Conservation (phyloP, 2,797 vertebrate species). For the Lemur catta region DNA sequence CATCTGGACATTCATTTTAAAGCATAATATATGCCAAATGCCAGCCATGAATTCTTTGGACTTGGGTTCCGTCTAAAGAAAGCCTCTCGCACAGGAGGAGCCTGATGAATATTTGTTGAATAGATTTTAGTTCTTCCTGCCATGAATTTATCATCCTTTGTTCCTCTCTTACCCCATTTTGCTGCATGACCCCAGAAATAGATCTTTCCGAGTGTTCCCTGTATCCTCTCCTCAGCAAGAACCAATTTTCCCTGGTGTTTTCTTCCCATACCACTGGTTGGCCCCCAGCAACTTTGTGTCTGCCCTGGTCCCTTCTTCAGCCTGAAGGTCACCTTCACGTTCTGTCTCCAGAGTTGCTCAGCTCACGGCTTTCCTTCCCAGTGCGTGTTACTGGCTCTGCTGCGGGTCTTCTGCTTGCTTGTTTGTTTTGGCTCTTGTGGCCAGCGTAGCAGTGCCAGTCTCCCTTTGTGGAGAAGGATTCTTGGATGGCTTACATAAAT, state of each 20-base stretch:
- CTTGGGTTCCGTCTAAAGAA: background rate
- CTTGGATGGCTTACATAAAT: conserved; percentile 18
- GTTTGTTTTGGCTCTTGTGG: background rate
- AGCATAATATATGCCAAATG: background rate
- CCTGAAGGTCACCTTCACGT: background rate
- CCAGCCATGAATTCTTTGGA: background rate
- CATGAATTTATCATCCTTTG: background rate
- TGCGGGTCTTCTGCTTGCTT: background rate
- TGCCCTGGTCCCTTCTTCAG: background rate
- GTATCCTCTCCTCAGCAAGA: background rate
- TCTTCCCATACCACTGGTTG: background rate
- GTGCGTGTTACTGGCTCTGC: background rate
- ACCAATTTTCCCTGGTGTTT: background rate
- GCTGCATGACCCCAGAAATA: background rate
- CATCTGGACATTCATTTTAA: background rate
- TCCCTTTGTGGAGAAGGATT: background rate
- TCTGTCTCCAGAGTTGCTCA: background rate
- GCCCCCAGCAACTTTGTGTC: background rate
- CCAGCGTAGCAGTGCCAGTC: background rate
- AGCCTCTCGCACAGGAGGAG: background rate
- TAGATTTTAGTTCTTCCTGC: background rate
- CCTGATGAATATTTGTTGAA: background rate
- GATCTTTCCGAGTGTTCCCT: conserved; percentile 7
- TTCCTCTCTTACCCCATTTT: background rate
- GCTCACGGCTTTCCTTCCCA: background rate